Evolutionary conservation across 2,888 invertebrate genomes (phyloP), one percentile per base, ranked within the genome.

Genomic region (Nematopogon swammerdamellus): DNA sequence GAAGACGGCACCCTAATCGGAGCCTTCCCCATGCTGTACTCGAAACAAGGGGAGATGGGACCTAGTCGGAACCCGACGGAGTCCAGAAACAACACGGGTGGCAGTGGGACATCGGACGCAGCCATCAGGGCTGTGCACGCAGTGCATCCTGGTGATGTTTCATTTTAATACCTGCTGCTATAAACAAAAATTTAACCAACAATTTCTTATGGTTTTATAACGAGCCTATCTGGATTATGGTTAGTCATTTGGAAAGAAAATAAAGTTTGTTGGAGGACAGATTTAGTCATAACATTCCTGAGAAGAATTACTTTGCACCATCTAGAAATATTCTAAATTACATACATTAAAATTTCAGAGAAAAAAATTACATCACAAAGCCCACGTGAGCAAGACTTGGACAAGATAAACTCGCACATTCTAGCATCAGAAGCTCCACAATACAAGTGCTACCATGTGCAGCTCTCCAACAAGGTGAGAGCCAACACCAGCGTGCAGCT

Each of bases 391-490:
- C 52, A 81, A 50, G 86, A 88, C 55, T 70, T 86, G 54, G 84
- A 84, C 52, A 82, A 85, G 57, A 85, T 91, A 80, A 83, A 87
- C 57, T 85, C 83, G 3, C 90, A 91, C 62, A 86, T 88, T 57
- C 87, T 86, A 54, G 88, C 88, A 49, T 87, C 95, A 64, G 92
- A 93, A 59, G 94, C 95, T 11, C 92, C 94, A 0, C 81, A 93
- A 56, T 95, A 93, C 72, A 90, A 92, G 64, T 87, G 90, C 0
- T 92, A 85, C 68, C 85, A 85, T 58, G 90, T 95, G 1, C 83
- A 86, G 57, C 83, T 95, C 57, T 76, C 92, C 29, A 89, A 89
- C 60, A 92, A 89, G 80, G 85, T 94, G 52, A 80, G 91, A 57
- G 84, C 91, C 18, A 94, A 89, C 68, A 88, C 88, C 17, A 89